Evolutionary conservation across 1,140 invertebrate genomes (phyloP).

Genomic region (Drosophila kanapiae): DNA sequence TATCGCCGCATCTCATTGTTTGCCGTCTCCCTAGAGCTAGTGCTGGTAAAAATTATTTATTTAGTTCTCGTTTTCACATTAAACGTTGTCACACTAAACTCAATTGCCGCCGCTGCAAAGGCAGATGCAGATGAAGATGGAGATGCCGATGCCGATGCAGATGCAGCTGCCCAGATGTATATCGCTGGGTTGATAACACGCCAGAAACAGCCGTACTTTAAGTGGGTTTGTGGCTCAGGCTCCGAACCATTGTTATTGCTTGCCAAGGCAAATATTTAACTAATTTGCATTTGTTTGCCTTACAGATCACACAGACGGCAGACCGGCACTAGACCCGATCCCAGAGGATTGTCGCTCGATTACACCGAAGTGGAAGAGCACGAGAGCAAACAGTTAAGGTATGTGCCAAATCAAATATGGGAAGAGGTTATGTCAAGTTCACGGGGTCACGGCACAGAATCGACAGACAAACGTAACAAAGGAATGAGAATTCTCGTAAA

Average conservation of each 20-base stretch:
- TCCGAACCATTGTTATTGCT: constrained; percentile 44
- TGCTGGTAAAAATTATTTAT: constrained; percentile 76
- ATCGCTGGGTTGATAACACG: constrained; percentile 43
- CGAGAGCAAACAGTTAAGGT: constrained; percentile 67
- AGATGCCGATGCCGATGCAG: not conserved
- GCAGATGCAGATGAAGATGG: constrained; percentile 48
- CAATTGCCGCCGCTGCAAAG: constrained; percentile 61
- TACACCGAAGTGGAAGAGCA: constrained; percentile 31
- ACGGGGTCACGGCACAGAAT: constrained; percentile 12
- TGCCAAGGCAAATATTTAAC: constrained; percentile 66
- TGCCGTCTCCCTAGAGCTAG: constrained; percentile 20
- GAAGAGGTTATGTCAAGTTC: constrained; percentile 55
- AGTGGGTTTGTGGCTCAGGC: constrained; percentile 77
- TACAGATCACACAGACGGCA: constrained; percentile 53
- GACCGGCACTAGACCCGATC: constrained; percentile 22
- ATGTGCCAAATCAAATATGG: constrained; percentile 57
- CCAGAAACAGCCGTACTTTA: constrained; percentile 49
- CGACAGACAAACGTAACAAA: constrained; percentile 7
- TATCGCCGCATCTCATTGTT: constrained; percentile 80
- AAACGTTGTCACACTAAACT: constrained; percentile 82
- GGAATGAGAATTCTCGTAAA: constrained; percentile 21
- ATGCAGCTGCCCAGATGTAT: constrained; percentile 58
- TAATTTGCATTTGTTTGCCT: constrained; percentile 77
- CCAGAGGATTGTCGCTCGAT: constrained; percentile 30
- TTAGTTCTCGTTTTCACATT: constrained; percentile 82